Percentiles rank a stretch among this genome's conserved stretches.
Evolutionary conservation across 2,113 vertebrate genomes (phyloP).

Genomic region (Eira barbara): DNA sequence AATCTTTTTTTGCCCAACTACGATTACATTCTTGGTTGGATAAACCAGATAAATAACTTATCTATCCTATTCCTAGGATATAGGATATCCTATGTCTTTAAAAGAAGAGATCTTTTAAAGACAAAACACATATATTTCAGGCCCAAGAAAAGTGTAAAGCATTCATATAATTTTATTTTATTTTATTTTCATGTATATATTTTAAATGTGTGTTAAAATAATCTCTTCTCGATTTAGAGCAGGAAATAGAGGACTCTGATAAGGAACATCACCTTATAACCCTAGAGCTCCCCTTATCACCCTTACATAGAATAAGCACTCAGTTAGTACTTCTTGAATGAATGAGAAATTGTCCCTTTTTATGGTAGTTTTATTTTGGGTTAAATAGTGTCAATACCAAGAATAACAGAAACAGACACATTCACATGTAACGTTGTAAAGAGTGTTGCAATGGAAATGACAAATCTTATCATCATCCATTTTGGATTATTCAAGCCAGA

Average conservation of each 20-base stretch:
- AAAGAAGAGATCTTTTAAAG: conserved; percentile 25
- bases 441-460: not conserved
- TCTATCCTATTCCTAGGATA: not conserved
- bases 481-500: not conserved
- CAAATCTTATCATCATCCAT: not conserved
- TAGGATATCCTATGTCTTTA: too few species aligned
- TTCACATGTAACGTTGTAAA: not conserved
- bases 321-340: not conserved
- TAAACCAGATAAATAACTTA: not conserved
- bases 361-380: not conserved
- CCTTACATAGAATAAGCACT: not conserved
- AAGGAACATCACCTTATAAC: not conserved
- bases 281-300: not conserved
- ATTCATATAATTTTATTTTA: not conserved
- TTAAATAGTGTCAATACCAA: not conserved
- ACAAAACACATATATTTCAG: not conserved
- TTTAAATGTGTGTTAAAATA: not conserved
- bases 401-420: not conserved
- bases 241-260: not conserved
- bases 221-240: not conserved
- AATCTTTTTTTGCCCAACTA: not conserved
- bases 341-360: not conserved
- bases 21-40: not conserved
- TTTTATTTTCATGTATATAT: too few species aligned
- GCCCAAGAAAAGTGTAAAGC: not conserved